Base-by-base conservation (phyloP, 2,113 vertebrate species). In the Salvator merianae region DNA sequence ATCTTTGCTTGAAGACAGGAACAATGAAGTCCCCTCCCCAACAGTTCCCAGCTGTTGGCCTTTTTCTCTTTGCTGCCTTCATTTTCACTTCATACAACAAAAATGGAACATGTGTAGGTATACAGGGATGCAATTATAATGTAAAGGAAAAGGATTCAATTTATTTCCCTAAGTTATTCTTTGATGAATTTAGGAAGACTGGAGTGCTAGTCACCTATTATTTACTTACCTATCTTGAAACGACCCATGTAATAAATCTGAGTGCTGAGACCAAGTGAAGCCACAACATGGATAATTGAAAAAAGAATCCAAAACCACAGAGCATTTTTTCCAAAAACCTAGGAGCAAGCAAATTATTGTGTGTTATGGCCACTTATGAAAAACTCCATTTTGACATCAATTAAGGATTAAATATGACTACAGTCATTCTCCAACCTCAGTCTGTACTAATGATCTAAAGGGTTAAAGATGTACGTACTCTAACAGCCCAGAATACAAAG, bases 201-300 rank as follows among this genome's bases (percentile, higher is more conserved):
- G 36, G n/a, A 32, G 36, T 26, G 70, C 53, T 38, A 36, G 50
- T 24, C 4, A 24, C 8, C 38, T 6, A 14, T 8, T 28, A 5
- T 69, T n/a, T 24, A 87, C 96, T 95, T 81, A 97, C 97, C 95
- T 0, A 97, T 96, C 87, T 96, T 97, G 94, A 97, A 97, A 78
- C 96, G 95, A 7, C 96, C 97, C 96, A 97, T 95, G 91, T 97
- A 97, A 91, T 97, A 97, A 87, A 97, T 97, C 89, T 97, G 96
- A 8, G 95, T 96, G 92, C 97, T 97, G 88, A 97, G 96, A 77
- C 95, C 95, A 88, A 97, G 93, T 0, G 97, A 96, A 2, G 93
- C 96, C 74, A 96, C 83, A 76, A 97, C 77, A 1, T 97, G 96
- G 88, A 97, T 94, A 28, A 90, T 34, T 24, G 97, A 96, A 93